Evolutionary conservation across 2,113 vertebrate species (phyloP).

Genomic region (Esox niger): DNA sequence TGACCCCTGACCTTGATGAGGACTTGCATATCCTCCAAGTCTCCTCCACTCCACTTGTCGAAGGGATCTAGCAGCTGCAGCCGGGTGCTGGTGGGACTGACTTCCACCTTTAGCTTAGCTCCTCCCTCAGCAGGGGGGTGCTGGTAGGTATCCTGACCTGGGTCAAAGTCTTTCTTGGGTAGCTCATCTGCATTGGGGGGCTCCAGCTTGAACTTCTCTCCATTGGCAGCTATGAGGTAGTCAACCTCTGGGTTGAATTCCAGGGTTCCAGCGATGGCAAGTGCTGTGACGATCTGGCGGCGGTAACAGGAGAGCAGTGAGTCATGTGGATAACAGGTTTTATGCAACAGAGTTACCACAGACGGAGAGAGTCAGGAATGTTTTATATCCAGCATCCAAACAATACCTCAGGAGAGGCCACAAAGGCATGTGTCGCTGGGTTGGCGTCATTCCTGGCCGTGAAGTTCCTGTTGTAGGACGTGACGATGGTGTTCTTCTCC

Average conservation of each 20-base stretch:
- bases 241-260: constrained; percentile 94
- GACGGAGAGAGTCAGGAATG: neutral
- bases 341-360: neutral
- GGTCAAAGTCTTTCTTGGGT: constrained; percentile 86
- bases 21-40: constrained; percentile 86
- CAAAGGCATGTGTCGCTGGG: constrained; percentile 90
- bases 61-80: constrained; percentile 95
- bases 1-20: constrained; percentile 86
- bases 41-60: constrained; percentile 84
- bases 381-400: no score
- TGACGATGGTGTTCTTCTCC: constrained; percentile 98
- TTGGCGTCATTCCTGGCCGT: constrained; percentile 96
- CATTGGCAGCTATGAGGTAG: constrained; percentile 83
- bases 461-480: constrained; percentile 96
- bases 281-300: constrained; percentile 89
- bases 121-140: constrained; percentile 83
- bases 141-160: constrained; percentile 98
- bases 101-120: constrained; percentile 72
- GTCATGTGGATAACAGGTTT: neutral
- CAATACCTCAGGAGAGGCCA: constrained; percentile 89
- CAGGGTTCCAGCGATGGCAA: constrained; percentile 90
- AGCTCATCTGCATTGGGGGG: constrained; percentile 89
- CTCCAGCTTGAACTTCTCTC: constrained; percentile 90
- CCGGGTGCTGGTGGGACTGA: constrained; percentile 90
- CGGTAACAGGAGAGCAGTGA: neutral